Evolutionary conservation across 2,797 vertebrate genomes (phyloP).

Genomic region (Clarias fuscus): DNA sequence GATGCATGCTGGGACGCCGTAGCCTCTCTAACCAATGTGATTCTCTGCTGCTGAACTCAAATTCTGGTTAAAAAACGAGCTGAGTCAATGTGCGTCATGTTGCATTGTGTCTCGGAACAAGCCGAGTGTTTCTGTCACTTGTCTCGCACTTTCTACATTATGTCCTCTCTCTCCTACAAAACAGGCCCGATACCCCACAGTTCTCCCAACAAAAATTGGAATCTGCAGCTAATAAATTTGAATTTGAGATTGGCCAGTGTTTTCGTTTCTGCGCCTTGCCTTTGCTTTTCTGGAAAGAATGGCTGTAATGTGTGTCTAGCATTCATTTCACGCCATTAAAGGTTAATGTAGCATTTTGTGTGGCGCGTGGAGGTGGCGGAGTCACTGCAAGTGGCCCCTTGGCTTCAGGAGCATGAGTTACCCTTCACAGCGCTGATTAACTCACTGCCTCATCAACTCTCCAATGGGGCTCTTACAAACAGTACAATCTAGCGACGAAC

Average conservation of each 20-base stretch:
- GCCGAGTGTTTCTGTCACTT: constrained; percentile 7
- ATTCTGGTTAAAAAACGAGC: constrained; percentile 43
- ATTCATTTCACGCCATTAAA: constrained; percentile 42
- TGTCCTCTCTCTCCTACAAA: neutral
- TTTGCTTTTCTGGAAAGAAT: constrained; percentile 25
- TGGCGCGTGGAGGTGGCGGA: constrained; percentile 4
- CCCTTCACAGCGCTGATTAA: constrained; percentile 38
- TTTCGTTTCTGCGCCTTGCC: neutral
- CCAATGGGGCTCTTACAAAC: constrained; percentile 32
- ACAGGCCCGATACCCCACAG: neutral
- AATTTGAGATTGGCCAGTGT: neutral
- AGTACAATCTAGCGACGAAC: constrained; percentile 2
- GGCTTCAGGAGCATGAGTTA: constrained; percentile 20
- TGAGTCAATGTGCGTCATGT: constrained; percentile 52
- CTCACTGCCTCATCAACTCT: constrained; percentile 33
- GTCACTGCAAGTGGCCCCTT: constrained; percentile 11
- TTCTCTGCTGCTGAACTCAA: constrained; percentile 45
- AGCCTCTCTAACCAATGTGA: constrained; percentile 41
- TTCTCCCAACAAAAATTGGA: neutral
- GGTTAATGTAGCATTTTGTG: constrained; percentile 37
- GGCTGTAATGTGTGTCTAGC: constrained; percentile 7
- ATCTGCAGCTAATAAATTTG: constrained; percentile 4
- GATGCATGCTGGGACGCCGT: constrained; percentile 46
- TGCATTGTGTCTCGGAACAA: constrained; percentile 28
- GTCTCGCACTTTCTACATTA: constrained; percentile 1